A percentile compares a stretch with the other conserved stretches of the same genome.
Conservation (phyloP, 2,113 vertebrate species). For the Nyctereutes procyonoides region DNA sequence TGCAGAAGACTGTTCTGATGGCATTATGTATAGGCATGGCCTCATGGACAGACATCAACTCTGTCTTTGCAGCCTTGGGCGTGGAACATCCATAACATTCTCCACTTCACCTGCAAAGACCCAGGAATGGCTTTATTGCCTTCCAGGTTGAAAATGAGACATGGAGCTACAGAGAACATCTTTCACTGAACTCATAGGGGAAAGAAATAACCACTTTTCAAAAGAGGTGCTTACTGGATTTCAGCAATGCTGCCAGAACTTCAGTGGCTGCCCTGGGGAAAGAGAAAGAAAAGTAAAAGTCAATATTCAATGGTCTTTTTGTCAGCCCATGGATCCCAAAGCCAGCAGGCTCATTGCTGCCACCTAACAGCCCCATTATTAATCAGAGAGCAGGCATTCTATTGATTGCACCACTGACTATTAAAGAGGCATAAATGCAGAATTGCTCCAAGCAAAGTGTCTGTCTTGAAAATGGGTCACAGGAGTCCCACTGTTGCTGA, state of each 20-base stretch:
- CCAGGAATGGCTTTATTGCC: neutral
- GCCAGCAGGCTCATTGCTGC: neutral
- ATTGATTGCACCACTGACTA: neutral
- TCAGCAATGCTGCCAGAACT: conserved; percentile 92
- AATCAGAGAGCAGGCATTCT: neutral
- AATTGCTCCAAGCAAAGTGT: neutral
- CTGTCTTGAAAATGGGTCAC: conserved; percentile 41
- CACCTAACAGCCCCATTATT: neutral
- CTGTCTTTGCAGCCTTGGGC: neutral
- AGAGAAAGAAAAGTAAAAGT: conserved; percentile 82
- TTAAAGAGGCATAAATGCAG: neutral
- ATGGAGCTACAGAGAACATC: neutral
- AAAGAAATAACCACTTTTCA: conserved; percentile 68
- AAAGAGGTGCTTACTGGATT: conserved; percentile 93
- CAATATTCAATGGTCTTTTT: conserved; percentile 75
- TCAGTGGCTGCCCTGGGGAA: conserved; percentile 92
- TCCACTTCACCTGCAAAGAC: neutral
- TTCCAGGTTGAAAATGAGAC: neutral
- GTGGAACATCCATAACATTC: neutral
- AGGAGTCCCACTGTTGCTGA: neutral
- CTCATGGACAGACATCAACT: neutral
- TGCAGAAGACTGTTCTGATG: neutral
- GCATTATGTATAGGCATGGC: rapidly evolving
- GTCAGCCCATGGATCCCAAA: neutral
- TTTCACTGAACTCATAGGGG: conserved; percentile 51